phyloP scores from a whole-genome alignment of 2,797 vertebrate species.

The Micropoecilia bifurca region DNA sequence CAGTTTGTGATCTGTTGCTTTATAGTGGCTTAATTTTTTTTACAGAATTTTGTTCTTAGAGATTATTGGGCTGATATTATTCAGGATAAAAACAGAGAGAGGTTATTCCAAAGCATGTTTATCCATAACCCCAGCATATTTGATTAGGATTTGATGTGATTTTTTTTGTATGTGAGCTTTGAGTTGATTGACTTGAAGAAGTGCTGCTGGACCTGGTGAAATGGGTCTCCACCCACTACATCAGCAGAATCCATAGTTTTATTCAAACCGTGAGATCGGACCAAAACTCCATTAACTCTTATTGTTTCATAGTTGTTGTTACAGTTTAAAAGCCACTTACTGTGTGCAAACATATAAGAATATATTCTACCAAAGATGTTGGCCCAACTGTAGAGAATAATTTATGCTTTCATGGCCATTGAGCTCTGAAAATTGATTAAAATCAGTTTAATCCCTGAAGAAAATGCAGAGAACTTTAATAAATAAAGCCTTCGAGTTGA shows the following conservation, averaged over 20 bases:
- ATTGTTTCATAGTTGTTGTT: neutral
- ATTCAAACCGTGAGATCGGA: neutral
- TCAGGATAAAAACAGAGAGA: too few relatives aligned
- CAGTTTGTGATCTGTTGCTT: constrained; percentile 12
- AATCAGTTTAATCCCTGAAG: neutral
- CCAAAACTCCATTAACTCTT: neutral
- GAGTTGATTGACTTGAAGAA: neutral
- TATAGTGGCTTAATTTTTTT: constrained; percentile 24
- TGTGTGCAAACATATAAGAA: neutral
- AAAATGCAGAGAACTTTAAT: neutral
- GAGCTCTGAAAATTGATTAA: neutral
- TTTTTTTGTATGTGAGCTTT: neutral
- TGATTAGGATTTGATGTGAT: neutral
- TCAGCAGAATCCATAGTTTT: neutral
- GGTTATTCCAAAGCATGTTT: neutral
- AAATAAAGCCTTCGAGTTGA: neutral
- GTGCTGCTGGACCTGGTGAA: neutral
- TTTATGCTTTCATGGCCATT: neutral
- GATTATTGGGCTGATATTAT: neutral
- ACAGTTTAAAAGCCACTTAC: neutral
- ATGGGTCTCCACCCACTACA: neutral
- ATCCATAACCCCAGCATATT: neutral
- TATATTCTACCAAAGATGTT: neutral
- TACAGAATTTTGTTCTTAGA: neutral
- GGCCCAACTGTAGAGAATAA: neutral